A percentile compares a stretch with the other conserved stretches of the same genome.
Conservation (phyloP, 2,888 invertebrate genomes). For the Morinoia aosen region DNA sequence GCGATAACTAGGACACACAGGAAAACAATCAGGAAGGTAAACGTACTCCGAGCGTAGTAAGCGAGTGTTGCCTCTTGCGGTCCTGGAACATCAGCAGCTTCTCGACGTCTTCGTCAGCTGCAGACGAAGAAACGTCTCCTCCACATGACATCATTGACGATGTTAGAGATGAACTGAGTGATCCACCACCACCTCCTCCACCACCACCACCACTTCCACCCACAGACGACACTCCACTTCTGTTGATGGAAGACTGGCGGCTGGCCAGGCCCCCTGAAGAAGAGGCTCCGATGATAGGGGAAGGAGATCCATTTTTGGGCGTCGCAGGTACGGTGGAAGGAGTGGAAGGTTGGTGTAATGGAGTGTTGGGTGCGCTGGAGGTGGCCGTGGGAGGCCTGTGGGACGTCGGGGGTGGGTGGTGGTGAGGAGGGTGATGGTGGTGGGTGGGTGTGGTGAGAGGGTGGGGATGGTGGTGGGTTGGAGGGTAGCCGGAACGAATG, state of each 20-base stretch:
- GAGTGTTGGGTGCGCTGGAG: constrained; percentile 24
- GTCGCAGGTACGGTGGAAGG: neutral
- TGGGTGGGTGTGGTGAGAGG: constrained; percentile 46
- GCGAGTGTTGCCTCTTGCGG: constrained; percentile 53
- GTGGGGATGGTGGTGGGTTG: constrained; percentile 39
- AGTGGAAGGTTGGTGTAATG: neutral
- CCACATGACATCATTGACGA: constrained; percentile 31
- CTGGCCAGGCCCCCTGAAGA: neutral
- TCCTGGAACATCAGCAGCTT: constrained; percentile 46
- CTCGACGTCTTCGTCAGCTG: constrained; percentile 46
- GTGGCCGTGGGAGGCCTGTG: constrained; percentile 8
- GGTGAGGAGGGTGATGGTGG: constrained; percentile 42
- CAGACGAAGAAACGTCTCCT: constrained; percentile 52
- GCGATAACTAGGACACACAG: neutral
- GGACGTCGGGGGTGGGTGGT: constrained; percentile 2
- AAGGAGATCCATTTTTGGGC: neutral
- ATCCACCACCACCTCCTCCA: constrained; percentile 29
- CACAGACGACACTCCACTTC: neutral
- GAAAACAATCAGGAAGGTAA: neutral
- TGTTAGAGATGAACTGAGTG: constrained; percentile 40
- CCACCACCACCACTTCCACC: neutral
- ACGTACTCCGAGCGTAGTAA: constrained; percentile 54
- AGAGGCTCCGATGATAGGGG: neutral
- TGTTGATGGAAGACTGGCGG: constrained; percentile 26
- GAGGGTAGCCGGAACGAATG: constrained; percentile 4